Percentiles rank a stretch among this genome's conserved stretches.
These are phyloP conservation scores for Odontothrips loti DNA, from an alignment of 2,888 invertebrate species.

Conservation along the genomic window DNA sequence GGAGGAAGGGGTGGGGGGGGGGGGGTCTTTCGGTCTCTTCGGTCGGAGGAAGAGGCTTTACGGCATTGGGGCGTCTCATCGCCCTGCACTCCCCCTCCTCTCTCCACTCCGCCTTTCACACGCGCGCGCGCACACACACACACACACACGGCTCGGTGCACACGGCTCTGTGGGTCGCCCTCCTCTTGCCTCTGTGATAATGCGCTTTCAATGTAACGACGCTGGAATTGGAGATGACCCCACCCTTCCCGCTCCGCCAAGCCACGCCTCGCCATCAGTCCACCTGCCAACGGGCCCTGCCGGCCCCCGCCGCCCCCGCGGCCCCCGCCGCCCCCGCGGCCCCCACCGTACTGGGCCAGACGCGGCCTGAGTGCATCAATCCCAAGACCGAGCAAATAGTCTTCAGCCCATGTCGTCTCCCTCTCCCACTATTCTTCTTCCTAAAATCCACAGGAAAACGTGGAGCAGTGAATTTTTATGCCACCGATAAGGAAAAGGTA, in stretches of 20 bases:
- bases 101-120: neutral
- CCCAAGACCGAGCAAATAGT: neutral
- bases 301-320: too few relatives aligned
- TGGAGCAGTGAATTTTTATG: too few relatives aligned
- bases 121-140: neutral
- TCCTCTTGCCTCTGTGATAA: neutral
- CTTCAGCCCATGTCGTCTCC: neutral
- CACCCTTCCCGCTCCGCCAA: neutral
- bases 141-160: neutral
- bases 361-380: neutral
- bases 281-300: neutral
- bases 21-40: too few relatives aligned
- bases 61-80: too few relatives aligned
- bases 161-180: neutral
- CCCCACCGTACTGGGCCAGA: too few relatives aligned
- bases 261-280: neutral
- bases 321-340: too few relatives aligned
- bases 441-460: too few relatives aligned
- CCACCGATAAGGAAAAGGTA: too few relatives aligned
- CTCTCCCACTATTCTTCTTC: too few relatives aligned
- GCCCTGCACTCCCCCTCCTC: neutral
- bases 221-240: conserved; percentile 17
- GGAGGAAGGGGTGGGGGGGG: too few relatives aligned
- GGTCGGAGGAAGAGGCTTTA: too few relatives aligned
- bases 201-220: conserved; percentile 22